Percentiles rank a stretch among this genome's conserved stretches.
These are phyloP conservation scores for Tetramorium bicarinatum DNA, from an alignment of 2,888 invertebrate genomes.

Conservation along the genomic window DNA sequence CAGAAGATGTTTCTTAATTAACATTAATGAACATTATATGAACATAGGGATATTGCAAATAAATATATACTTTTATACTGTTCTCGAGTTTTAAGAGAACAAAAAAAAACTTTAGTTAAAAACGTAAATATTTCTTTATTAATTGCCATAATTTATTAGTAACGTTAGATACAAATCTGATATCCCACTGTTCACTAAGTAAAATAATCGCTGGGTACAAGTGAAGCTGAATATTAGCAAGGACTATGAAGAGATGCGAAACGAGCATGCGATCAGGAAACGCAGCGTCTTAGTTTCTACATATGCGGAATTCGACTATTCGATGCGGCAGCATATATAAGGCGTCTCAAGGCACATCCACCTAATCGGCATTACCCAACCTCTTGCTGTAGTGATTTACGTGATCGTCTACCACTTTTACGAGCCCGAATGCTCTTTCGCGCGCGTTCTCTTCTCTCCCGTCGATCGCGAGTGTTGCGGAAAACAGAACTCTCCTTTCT, in stretches of 20 bases:
- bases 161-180: background rate
- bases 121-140: background rate
- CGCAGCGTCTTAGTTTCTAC: slow-evolving; percentile 52
- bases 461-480: slow-evolving; percentile 12
- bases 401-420: slow-evolving; percentile 63
- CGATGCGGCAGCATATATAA: slow-evolving; percentile 46
- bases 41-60: background rate
- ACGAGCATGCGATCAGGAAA: slow-evolving; percentile 56
- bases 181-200: background rate
- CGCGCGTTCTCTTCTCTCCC: slow-evolving; percentile 34
- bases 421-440: slow-evolving; percentile 59
- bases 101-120: background rate
- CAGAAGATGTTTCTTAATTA: background rate
- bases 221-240: background rate
- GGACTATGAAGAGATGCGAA: background rate
- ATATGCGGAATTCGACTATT: slow-evolving; percentile 60
- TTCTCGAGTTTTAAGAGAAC: background rate
- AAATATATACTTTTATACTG: background rate
- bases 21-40: background rate
- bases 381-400: slow-evolving; percentile 61
- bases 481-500: slow-evolving; percentile 5
- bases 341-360: slow-evolving; percentile 62
- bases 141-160: background rate
- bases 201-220: background rate
- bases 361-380: slow-evolving; percentile 71